Conservation (phyloP, 1,140 invertebrate genomes). For the Saxidomus purpurata region DNA sequence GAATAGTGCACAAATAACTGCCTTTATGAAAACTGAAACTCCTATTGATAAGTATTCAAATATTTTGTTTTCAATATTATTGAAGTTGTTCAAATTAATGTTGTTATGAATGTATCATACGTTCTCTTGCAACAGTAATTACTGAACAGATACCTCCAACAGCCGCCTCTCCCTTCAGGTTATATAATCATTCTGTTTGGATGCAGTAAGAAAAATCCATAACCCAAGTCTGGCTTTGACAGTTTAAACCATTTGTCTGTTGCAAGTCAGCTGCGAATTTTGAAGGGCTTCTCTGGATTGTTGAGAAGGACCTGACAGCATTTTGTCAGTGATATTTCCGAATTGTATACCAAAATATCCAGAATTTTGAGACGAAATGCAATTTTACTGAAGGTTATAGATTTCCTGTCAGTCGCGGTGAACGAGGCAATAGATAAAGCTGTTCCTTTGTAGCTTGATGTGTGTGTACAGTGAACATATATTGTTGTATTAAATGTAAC, state of each 20-base stretch:
- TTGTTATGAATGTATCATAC: too few relatives aligned
- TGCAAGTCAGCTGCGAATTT: slow-evolving; percentile 17
- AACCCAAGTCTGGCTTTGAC: slow-evolving; percentile 22
- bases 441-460: slow-evolving; percentile 33
- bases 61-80: too few relatives aligned
- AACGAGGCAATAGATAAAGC: slow-evolving; percentile 48
- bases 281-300: background rate
- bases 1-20: too few relatives aligned
- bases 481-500: slow-evolving; percentile 46
- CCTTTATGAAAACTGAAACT: too few relatives aligned
- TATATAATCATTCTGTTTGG: slow-evolving; percentile 26
- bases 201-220: slow-evolving; percentile 10
- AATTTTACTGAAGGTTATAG: slow-evolving; percentile 50
- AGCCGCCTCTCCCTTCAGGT: background rate
- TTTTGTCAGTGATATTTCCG: slow-evolving; percentile 44
- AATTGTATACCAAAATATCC: slow-evolving; percentile 36
- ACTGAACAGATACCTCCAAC: background rate
- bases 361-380: slow-evolving; percentile 42
- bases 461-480: slow-evolving; percentile 24
- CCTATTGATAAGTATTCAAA: too few relatives aligned
- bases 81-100: too few relatives aligned
- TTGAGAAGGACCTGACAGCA: slow-evolving; percentile 16
- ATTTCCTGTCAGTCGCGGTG: slow-evolving; percentile 47
- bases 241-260: slow-evolving; percentile 23
- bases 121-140: background rate